Percentiles rank a stretch among this genome's conserved stretches.
phyloP scores from a whole-genome alignment of 2,888 invertebrate species.

The Stomorhina lunata region DNA sequence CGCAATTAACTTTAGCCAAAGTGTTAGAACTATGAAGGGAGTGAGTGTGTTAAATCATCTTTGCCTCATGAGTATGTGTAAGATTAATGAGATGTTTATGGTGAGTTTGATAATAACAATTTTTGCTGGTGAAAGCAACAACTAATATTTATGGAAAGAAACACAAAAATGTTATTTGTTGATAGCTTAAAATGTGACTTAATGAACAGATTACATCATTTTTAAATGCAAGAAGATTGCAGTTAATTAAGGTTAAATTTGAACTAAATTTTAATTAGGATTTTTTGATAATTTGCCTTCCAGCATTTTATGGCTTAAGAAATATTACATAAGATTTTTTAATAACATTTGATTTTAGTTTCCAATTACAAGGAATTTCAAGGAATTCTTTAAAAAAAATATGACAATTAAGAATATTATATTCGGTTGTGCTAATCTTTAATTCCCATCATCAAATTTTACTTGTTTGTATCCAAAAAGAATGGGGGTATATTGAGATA shows the following conservation, averaged over 20 bases:
- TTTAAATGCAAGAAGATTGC: neutral
- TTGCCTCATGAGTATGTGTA: neutral
- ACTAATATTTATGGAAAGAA: neutral
- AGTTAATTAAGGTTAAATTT: neutral
- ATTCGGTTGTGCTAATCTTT: no score
- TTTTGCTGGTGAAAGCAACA: constrained; percentile 23
- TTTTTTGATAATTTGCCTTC: no score
- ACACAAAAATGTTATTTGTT: neutral
- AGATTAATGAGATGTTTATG: neutral
- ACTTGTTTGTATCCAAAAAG: no score
- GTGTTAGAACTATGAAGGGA: constrained; percentile 11
- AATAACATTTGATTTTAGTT: no score
- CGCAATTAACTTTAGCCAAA: constrained; percentile 63
- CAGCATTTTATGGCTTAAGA: no score
- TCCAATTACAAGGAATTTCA: no score
- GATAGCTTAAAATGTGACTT: neutral
- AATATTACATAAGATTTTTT: no score
- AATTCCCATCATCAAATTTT: no score
- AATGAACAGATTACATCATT: neutral
- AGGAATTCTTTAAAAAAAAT: no score
- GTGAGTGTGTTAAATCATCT: constrained; percentile 27
- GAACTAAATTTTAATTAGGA: neutral
- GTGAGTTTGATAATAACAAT: constrained; percentile 29
- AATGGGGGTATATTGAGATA: no score
- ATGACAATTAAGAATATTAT: no score